A percentile compares a stretch with the other conserved stretches of the same genome.
Evolutionary conservation across 2,113 vertebrate genomes (phyloP).

Genomic region (Lepus americanus): DNA sequence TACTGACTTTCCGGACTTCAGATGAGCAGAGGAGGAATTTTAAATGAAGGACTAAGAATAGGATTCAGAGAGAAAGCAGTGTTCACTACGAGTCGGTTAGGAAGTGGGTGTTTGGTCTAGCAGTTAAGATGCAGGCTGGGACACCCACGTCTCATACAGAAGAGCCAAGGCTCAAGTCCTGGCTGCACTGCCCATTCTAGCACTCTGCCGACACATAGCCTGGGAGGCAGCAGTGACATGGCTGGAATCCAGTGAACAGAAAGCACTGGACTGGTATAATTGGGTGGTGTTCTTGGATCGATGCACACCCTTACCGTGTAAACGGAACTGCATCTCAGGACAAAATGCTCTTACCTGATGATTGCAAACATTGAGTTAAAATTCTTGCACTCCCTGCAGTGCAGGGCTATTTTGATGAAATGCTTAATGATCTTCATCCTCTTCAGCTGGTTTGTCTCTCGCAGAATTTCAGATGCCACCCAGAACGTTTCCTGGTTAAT

Average conservation of each 20-base stretch:
- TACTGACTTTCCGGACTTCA: neutral
- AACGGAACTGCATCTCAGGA: neutral
- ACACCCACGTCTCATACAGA: too few relatives aligned
- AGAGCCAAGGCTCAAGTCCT: too few relatives aligned
- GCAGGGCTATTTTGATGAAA: slow-evolving; percentile 99
- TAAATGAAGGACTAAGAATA: slow-evolving; percentile 1
- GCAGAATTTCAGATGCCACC: slow-evolving; percentile 97
- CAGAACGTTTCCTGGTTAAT: slow-evolving; percentile 99
- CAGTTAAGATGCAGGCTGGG: too few relatives aligned
- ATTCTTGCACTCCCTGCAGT: slow-evolving; percentile 99
- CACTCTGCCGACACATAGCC: too few relatives aligned
- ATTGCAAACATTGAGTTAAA: slow-evolving; percentile 99
- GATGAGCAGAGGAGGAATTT: neutral
- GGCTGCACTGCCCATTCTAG: too few relatives aligned
- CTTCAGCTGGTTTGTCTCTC: slow-evolving; percentile 97
- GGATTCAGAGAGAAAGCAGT: neutral
- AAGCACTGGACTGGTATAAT: neutral
- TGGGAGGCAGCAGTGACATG: too few relatives aligned
- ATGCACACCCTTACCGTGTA: neutral
- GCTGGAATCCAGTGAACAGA: too few relatives aligned
- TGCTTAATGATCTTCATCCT: slow-evolving; percentile 99
- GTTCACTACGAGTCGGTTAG: neutral
- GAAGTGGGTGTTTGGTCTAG: too few relatives aligned
- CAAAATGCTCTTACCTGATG: slow-evolving; percentile 92
- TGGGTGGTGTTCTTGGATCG: neutral